These are phyloP conservation scores for Drosophila pegasa DNA, from an alignment of 2,888 invertebrate genomes.

Conservation along the genomic window DNA sequence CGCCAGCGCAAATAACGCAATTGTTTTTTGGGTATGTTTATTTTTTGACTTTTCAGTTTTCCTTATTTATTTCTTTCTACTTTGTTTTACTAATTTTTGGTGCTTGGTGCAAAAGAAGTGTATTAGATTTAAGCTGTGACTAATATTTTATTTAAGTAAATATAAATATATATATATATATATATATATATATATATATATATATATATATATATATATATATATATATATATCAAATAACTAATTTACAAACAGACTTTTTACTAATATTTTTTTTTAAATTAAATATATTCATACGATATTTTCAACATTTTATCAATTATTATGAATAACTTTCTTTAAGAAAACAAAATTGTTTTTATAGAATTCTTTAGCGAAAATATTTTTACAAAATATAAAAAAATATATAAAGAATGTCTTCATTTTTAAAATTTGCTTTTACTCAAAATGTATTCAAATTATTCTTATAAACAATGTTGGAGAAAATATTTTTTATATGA, in stretches of 20 bases:
- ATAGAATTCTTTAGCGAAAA: too few species aligned
- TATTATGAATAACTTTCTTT: too few species aligned
- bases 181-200: slow-evolving; percentile 13
- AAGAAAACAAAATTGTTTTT: too few species aligned
- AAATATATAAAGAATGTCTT: too few species aligned
- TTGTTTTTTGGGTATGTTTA: slow-evolving; percentile 84
- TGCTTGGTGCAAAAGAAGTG: slow-evolving; percentile 4
- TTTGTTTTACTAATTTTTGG: slow-evolving; percentile 16
- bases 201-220: slow-evolving; percentile 13
- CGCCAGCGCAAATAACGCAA: slow-evolving; percentile 83
- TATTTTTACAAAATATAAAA: too few species aligned
- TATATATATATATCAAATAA: slow-evolving; percentile 4
- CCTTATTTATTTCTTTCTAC: slow-evolving; percentile 19
- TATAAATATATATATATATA: slow-evolving; percentile 14
- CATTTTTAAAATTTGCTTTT: too few species aligned
- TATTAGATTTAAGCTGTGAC: slow-evolving; percentile 7
- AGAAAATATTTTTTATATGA: too few species aligned
- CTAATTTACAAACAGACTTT: slow-evolving; percentile 2
- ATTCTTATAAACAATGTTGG: too few species aligned
- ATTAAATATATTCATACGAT: too few species aligned
- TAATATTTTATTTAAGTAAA: slow-evolving; percentile 19
- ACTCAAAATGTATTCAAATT: too few species aligned
- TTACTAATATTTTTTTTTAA: slow-evolving; percentile 4
- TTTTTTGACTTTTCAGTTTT: slow-evolving; percentile 24
- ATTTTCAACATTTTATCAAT: too few species aligned